phyloP scores from a whole-genome alignment of 2,888 invertebrate genomes.

The Drosophila mayaguana region DNA sequence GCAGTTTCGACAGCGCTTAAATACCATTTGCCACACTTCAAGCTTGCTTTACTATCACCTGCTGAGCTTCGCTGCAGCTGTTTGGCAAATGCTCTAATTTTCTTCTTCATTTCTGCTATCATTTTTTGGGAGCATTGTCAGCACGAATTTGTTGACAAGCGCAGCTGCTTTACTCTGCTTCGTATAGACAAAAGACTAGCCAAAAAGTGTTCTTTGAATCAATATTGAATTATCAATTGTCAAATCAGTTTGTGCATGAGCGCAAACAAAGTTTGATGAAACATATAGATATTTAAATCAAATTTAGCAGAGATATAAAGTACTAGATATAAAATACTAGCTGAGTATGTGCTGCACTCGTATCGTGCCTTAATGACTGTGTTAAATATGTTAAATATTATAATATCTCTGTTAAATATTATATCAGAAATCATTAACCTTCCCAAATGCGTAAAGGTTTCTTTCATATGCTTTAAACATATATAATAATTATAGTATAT shows the following conservation, averaged over 20 bases:
- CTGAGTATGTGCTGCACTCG: no score
- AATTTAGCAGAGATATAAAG: no score
- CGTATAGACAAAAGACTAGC: not conserved
- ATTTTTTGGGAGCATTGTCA: constrained; percentile 6
- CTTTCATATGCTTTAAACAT: no score
- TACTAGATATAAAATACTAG: no score
- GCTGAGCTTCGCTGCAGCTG: not conserved
- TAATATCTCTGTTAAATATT: no score
- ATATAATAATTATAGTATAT: no score
- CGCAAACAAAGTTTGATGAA: not conserved
- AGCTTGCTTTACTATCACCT: not conserved
- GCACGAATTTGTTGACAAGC: constrained; percentile 39
- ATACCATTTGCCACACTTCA: constrained; percentile 4
- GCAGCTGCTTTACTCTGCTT: not conserved
- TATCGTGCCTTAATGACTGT: no score
- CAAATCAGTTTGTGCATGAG: not conserved
- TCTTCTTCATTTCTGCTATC: constrained; percentile 12
- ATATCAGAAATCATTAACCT: no score
- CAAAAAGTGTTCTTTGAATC: not conserved
- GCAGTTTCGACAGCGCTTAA: constrained; percentile 13
- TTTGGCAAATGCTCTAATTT: constrained; percentile 12
- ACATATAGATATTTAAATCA: not conserved
- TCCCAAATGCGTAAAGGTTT: no score
- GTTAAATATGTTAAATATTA: no score
- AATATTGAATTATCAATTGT: not conserved